These are phyloP conservation scores for Arge pagana DNA, from an alignment of 2,888 invertebrate species.

Conservation along the genomic window DNA sequence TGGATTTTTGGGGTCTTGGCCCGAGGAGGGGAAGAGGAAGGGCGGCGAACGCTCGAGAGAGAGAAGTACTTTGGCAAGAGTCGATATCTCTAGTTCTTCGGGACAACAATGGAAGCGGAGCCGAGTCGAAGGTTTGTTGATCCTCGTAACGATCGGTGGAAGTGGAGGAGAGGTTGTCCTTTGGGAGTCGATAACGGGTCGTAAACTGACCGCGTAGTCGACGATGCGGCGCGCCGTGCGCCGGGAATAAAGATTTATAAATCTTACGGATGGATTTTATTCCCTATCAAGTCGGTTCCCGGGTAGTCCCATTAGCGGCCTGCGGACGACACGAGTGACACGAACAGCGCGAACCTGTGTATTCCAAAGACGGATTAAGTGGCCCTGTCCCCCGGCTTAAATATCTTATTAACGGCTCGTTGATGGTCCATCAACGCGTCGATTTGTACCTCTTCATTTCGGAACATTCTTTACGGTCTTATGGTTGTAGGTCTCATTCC, in stretches of 20 bases:
- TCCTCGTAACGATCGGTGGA: too few species aligned
- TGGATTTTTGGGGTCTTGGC: too few species aligned
- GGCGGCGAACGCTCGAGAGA: too few species aligned
- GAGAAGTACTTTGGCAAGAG: too few species aligned
- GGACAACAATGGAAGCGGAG: too few species aligned
- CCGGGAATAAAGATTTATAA: conserved; percentile 45
- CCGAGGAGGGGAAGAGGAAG: too few species aligned
- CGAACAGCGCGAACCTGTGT: conserved; percentile 23
- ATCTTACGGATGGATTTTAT: conserved; percentile 42
- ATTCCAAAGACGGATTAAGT: conserved; percentile 39
- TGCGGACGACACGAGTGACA: conserved; percentile 15
- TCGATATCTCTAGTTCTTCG: too few species aligned
- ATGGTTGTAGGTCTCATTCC: too few species aligned
- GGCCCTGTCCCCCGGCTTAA: conserved; percentile 38
- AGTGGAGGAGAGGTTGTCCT: too few species aligned
- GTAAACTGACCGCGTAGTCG: conserved; percentile 11
- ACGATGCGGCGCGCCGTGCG: neutral
- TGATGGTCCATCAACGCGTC: conserved; percentile 36
- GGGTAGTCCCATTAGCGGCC: conserved; percentile 45
- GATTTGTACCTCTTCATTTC: neutral
- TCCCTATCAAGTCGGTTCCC: conserved; percentile 47
- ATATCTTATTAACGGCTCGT: conserved; percentile 44
- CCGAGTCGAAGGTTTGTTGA: neutral
- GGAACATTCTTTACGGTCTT: neutral
- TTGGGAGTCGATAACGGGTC: conserved; percentile 16